phyloP scores from a whole-genome alignment of 2,797 vertebrate genomes.

The Sebastiscus tertius region DNA sequence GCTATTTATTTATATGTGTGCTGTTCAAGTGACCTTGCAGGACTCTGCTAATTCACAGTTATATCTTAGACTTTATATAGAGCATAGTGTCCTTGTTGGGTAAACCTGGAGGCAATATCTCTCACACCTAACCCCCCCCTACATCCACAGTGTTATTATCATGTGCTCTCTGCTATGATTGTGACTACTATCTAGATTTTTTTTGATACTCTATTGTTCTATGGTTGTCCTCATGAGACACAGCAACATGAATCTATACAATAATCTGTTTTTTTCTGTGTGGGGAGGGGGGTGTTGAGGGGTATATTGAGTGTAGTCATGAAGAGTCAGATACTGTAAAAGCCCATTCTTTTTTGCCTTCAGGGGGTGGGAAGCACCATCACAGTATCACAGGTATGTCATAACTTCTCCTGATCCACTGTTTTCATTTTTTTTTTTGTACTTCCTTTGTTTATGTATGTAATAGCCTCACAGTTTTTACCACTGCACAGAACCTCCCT shows the following conservation, averaged over 20 bases:
- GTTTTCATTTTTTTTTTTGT: constrained; percentile 76
- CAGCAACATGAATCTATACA: constrained; percentile 77
- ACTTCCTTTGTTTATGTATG: constrained; percentile 78
- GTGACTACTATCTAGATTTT: constrained; percentile 68
- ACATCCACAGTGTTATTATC: constrained; percentile 75
- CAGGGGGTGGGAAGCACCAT: constrained; percentile 91
- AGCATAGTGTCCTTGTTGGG: constrained; percentile 48
- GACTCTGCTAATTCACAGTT: constrained; percentile 62
- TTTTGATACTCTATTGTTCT: constrained; percentile 71
- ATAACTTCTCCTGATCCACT: constrained; percentile 87
- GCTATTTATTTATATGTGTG: constrained; percentile 55
- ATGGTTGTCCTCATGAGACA: constrained; percentile 73
- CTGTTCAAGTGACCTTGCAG: constrained; percentile 51
- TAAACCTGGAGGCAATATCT: constrained; percentile 84
- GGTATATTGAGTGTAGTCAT: constrained; percentile 83
- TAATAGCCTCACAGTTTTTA: constrained; percentile 75
- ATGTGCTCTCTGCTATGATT: constrained; percentile 71
- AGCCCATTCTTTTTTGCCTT: constrained; percentile 91
- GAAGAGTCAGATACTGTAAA: constrained; percentile 90
- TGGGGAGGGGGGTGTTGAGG: constrained; percentile 84
- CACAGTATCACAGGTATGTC: constrained; percentile 92
- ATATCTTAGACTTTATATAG: constrained; percentile 48
- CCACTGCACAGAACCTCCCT: constrained; percentile 74
- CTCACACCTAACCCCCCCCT: constrained; percentile 74
- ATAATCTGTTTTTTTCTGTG: constrained; percentile 83